These are phyloP conservation scores for Tetanocera ferruginea DNA, from an alignment of 2,888 invertebrate species.

Conservation along the genomic window DNA sequence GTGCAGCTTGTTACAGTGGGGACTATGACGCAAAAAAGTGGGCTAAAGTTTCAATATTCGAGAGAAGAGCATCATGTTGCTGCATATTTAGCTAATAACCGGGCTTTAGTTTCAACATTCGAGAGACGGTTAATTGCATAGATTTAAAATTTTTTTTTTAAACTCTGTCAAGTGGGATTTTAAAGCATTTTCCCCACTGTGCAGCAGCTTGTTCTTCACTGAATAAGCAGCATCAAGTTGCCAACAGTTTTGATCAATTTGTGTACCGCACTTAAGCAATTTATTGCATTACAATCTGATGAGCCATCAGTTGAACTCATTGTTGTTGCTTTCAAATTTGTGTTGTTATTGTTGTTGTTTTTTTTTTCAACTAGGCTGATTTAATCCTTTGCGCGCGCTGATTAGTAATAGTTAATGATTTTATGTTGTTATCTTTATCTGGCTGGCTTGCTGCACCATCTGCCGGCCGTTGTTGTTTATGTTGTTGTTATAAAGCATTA, in stretches of 20 bases:
- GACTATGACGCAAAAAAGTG: background rate
- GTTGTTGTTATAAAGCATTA: background rate
- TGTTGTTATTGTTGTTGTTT: background rate
- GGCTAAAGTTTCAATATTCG: background rate
- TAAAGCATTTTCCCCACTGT: constrained; percentile 10
- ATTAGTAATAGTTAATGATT: background rate
- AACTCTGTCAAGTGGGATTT: no score
- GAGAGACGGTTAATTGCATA: no score
- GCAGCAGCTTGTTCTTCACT: background rate
- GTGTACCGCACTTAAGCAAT: constrained; percentile 18
- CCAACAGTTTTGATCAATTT: constrained; percentile 6
- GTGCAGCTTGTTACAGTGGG: background rate
- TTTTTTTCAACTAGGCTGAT: background rate
- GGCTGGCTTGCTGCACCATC: background rate
- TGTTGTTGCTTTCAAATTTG: background rate
- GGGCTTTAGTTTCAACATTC: no score
- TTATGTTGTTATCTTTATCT: no score
- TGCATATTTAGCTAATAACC: no score
- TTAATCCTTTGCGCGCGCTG: background rate
- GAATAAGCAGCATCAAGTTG: background rate
- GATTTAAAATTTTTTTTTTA: no score
- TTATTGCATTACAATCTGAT: constrained; percentile 5
- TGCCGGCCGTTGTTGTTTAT: background rate
- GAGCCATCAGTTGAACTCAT: background rate
- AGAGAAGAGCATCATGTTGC: no score